Evolutionary conservation across 2,797 vertebrate genomes (phyloP).

Genomic region (Characodon lateralis): DNA sequence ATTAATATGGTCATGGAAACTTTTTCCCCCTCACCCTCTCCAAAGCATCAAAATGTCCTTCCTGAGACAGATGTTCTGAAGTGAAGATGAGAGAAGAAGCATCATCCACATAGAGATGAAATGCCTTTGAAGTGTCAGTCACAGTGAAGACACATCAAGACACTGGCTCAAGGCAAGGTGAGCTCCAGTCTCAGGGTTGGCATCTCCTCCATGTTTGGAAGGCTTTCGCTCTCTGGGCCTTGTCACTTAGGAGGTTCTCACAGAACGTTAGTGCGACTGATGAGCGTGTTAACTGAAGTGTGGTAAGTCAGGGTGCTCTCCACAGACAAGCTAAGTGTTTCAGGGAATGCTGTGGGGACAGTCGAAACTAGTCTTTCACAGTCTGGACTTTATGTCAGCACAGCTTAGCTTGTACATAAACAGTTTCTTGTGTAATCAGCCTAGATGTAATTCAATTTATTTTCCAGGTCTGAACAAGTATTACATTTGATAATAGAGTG

Average conservation of each 20-base stretch:
- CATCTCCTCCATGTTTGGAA: conserved; percentile 66
- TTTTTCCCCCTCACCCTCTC: neutral
- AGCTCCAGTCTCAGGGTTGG: conserved; percentile 67
- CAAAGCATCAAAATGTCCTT: conserved; percentile 64
- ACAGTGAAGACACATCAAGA: conserved; percentile 74
- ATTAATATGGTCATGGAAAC: conserved; percentile 45
- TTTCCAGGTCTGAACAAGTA: neutral
- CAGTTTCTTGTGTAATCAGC: neutral
- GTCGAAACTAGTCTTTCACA: neutral
- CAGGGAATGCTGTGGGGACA: neutral
- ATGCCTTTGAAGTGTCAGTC: conserved; percentile 77
- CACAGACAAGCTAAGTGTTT: neutral
- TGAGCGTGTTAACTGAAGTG: conserved; percentile 58
- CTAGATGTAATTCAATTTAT: neutral
- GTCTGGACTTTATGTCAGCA: neutral
- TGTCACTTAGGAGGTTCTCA: conserved; percentile 49
- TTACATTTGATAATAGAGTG: neutral
- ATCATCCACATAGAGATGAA: conserved; percentile 63
- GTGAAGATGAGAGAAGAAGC: conserved; percentile 71
- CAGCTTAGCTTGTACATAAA: neutral
- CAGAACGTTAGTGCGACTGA: conserved; percentile 51
- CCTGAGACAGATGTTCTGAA: conserved; percentile 54
- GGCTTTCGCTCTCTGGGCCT: conserved; percentile 66
- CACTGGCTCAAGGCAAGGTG: conserved; percentile 75
- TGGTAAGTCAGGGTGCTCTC: conserved; percentile 33